Base-by-base conservation (phyloP, 2,797 vertebrate species). In the Psittacula derbiana region DNA sequence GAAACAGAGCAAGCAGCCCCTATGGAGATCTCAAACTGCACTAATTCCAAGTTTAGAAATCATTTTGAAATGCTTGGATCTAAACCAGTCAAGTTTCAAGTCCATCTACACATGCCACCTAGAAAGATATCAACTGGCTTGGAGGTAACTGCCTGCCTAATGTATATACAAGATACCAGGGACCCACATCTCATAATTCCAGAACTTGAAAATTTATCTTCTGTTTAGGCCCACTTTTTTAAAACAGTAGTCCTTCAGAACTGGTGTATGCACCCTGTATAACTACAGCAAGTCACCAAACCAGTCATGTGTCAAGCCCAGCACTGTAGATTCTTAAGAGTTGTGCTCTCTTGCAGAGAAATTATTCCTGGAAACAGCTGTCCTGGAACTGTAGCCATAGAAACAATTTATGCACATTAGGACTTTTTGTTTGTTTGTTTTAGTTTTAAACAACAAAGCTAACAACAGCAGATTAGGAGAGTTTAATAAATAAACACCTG, bases 121-220 rank as follows among this genome's bases (percentile, higher is more conserved):
- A 28, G 28, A 43, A 81, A 71, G 41, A 49, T 24, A 44, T 1
- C 28, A 79, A 38, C 16, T 69, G 25, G 12, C 16, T 67, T 89
- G 30, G 38, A 72, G 79, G 7, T 38, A 65, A 67, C 7, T 57
- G 43, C 20, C 20, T 81, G 16, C 15, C 38, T 58, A 44, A 72
- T 31, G 4, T 79, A 72, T 66, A 36, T 17, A 58, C 11, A 58
- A 71, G 16, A 52, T 21, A 16, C 16, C 52, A 72, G 27, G 10
- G 15, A 53, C 31, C 3, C 31, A 31, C 19, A 10, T 1, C 0
- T 81, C 2, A 0, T 52, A 43, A 71, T 72, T 84, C 31, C 2
- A 2, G 38, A 78, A 69, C 12, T 11, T 80, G 30, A 55, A 41
- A 38, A 36, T 52, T 28, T 69, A 16, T 43, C 31, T 76, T 66